Evolutionary conservation across 2,797 vertebrate genomes (phyloP).

Genomic region (Oreonectes daqikongensis): DNA sequence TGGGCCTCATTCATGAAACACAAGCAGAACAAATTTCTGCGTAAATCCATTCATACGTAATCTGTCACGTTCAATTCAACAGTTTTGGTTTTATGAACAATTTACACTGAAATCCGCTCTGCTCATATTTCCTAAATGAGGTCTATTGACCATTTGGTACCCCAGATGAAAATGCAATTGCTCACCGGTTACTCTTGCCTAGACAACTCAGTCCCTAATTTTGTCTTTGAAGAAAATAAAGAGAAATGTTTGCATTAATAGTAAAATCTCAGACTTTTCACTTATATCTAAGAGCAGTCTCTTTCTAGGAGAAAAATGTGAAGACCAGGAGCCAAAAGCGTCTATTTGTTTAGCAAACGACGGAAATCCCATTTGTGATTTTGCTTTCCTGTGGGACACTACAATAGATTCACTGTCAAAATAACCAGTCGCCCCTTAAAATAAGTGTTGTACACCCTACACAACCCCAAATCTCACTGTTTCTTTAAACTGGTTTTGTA

Average conservation of each 20-base stretch:
- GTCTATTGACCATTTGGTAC: conserved; percentile 33
- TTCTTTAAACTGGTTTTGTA: conserved; percentile 25
- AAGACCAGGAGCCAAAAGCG: too few relatives aligned
- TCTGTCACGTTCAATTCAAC: conserved; percentile 28
- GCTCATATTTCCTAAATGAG: conserved; percentile 11
- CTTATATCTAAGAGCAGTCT: not conserved
- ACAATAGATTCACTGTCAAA: conserved; percentile 20
- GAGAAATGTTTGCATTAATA: not conserved
- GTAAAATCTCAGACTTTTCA: not conserved
- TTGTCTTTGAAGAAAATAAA: not conserved
- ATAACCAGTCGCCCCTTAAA: conserved; percentile 1
- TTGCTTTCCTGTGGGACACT: not conserved
- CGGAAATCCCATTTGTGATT: not conserved
- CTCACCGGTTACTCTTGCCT: not conserved
- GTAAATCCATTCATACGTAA: conserved; percentile 26
- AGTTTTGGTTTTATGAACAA: conserved; percentile 7
- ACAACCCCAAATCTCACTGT: conserved; percentile 6
- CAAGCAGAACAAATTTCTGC: not conserved
- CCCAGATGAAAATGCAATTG: not conserved
- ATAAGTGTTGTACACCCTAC: not conserved
- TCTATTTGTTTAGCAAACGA: not conserved
- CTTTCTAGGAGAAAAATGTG: too few relatives aligned
- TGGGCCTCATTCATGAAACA: conserved; percentile 32
- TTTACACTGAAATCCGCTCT: conserved; percentile 15
- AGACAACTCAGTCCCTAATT: not conserved